phyloP scores from a whole-genome alignment of 2,113 vertebrate genomes.

The Butorides virescens region DNA sequence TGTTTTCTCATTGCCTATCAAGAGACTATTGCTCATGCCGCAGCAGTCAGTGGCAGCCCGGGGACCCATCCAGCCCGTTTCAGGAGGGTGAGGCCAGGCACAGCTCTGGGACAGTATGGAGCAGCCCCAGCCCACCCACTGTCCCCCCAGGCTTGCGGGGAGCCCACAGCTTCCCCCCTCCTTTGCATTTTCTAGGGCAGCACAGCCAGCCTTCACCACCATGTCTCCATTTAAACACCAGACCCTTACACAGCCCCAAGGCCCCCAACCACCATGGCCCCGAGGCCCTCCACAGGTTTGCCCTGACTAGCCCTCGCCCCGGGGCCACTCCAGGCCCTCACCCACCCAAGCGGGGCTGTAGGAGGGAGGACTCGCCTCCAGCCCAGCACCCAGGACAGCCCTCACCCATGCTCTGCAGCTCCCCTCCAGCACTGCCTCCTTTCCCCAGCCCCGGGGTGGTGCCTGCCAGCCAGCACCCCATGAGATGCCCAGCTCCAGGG shows the following conservation, averaged over 20 bases:
- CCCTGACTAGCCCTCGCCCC: background rate
- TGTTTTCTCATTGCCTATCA: background rate
- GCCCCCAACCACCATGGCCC: rapidly evolving
- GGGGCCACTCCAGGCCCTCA: background rate
- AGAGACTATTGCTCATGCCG: rapidly evolving
- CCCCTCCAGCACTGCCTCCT: background rate
- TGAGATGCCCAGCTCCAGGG: background rate
- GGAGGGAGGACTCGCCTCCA: rapidly evolving
- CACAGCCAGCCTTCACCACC: rapidly evolving
- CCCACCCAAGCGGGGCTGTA: rapidly evolving
- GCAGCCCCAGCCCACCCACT: rapidly evolving
- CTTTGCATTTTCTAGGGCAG: background rate
- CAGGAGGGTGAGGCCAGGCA: background rate
- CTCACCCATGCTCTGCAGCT: background rate
- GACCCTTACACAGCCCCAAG: rapidly evolving
- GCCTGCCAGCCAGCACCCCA: no score
- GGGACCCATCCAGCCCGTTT: rapidly evolving
- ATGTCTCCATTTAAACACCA: rapidly evolving
- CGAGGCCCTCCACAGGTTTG: background rate
- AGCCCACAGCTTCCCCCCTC: no score
- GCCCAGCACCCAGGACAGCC: background rate
- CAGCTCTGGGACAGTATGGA: rapidly evolving
- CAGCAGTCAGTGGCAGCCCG: background rate
- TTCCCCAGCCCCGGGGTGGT: no score
- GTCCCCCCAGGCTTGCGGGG: rapidly evolving